A percentile compares a stretch with the other conserved stretches of the same genome.
Evolutionary conservation across 2,797 vertebrate genomes (phyloP).

Genomic region (Cirrhinus molitorella): DNA sequence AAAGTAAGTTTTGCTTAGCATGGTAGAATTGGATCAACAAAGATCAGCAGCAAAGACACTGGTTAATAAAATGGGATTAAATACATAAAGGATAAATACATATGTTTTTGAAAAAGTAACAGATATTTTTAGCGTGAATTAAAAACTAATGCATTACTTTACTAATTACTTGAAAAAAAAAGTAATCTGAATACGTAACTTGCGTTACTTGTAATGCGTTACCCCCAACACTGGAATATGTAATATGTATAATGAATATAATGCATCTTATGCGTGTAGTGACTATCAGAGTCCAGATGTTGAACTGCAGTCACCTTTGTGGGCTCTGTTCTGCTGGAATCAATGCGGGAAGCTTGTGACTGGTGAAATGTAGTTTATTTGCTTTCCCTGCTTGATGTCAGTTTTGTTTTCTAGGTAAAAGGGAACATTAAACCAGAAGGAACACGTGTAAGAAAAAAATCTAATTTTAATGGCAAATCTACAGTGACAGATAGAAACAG

Average conservation of each 20-base stretch:
- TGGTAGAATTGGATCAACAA: too few species aligned
- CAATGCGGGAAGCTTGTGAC: slow-evolving; percentile 50
- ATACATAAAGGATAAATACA: too few species aligned
- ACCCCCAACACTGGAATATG: too few species aligned
- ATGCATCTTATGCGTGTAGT: not conserved
- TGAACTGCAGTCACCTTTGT: slow-evolving; percentile 17
- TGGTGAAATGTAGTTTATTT: slow-evolving; percentile 53
- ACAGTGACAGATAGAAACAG: not conserved
- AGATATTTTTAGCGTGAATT: too few species aligned
- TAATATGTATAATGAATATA: not conserved
- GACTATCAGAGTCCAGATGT: slow-evolving; percentile 28
- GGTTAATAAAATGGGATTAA: too few species aligned
- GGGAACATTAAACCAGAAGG: slow-evolving; percentile 42
- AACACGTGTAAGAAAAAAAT: not conserved
- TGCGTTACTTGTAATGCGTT: too few species aligned
- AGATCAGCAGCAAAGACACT: too few species aligned
- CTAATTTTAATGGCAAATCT: not conserved
- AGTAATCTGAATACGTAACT: too few species aligned
- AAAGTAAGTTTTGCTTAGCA: too few species aligned
- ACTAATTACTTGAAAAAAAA: too few species aligned
- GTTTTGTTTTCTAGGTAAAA: slow-evolving; percentile 48
- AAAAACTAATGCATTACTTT: too few species aligned
- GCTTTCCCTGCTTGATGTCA: slow-evolving; percentile 35
- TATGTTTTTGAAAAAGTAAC: too few species aligned
- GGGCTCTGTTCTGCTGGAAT: slow-evolving; percentile 22